Evolutionary conservation across 2,888 invertebrate genomes (phyloP), one percentile per base, ranked within the genome.

Genomic region (Harpalus rubripes): DNA sequence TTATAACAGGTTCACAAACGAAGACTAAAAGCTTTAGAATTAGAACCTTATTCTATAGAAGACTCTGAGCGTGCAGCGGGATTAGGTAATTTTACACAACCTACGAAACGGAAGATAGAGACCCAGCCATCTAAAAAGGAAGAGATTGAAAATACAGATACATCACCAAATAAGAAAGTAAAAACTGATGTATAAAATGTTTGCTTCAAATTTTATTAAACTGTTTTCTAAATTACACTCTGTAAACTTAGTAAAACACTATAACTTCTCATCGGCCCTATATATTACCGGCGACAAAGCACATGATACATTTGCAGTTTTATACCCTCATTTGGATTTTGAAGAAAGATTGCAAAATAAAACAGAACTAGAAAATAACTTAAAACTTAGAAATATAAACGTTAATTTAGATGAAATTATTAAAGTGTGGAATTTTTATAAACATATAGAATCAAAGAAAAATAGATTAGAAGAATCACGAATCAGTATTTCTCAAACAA

Each of bases 61-160:
- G 99, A 99, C 88, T 97, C 98, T 0, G 97, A 98, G 90, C 93
- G 96, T 87, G 98, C 98, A 0, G 98, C 97, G 12, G 98, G 98
- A 0, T 94, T 94, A 88, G 97, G 97, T 10, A 97, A 92, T 88
- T 98, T 95, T 90, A 92, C 95, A 87, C 90, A 93, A 82, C 94
- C 98, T 0, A 92, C 92, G 86, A 96, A 95, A 90, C 93, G 97
- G 79, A 94, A 95, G 90, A 95, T 97, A 85, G 93, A 94, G 88
- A 95, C 96, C 0, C 95, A 96, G 89, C 91, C 92, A 0, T 76
- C 90, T 90, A 58, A 91, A 92, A 16, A 0, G 7, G 72, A 74
- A 63, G 32, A 52, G 16, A 44, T 8, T 26, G 59, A 63, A 44
- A 44, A 32, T 56, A 22, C 32, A 41, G 56, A 56, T 61, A 26